A percentile compares a stretch with the other conserved stretches of the same genome.
phyloP scores from a whole-genome alignment of 2,888 invertebrate genomes.

The Drosophila algonquin region DNA sequence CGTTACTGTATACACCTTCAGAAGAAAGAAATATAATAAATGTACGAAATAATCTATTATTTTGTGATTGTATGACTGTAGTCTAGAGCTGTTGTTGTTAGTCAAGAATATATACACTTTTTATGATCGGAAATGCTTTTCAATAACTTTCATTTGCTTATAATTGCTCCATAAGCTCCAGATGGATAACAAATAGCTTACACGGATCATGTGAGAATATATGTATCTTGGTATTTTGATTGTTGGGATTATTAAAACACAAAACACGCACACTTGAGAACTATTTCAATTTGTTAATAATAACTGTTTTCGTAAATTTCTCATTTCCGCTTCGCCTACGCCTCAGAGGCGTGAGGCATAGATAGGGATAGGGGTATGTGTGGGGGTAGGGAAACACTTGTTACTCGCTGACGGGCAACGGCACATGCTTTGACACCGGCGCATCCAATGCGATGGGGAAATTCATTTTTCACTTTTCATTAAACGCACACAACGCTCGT shows the following conservation, averaged over 20 bases:
- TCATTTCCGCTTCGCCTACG: slow-evolving; percentile 30
- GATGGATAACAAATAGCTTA: background rate
- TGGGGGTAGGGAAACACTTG: slow-evolving; percentile 51
- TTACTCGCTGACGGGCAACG: slow-evolving; percentile 52
- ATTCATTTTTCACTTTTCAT: slow-evolving; percentile 44
- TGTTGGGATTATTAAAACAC: slow-evolving; percentile 25
- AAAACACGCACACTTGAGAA: slow-evolving; percentile 12
- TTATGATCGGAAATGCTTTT: background rate
- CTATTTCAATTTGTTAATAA: slow-evolving; percentile 22
- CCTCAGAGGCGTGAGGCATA: background rate
- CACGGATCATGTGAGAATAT: slow-evolving; percentile 3
- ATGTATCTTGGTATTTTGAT: background rate
- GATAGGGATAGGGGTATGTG: background rate
- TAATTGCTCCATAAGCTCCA: background rate
- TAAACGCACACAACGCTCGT: slow-evolving; percentile 53
- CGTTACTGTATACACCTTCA: too few species aligned
- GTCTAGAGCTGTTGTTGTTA: too few species aligned
- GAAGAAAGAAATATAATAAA: too few species aligned
- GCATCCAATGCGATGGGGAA: slow-evolving; percentile 46
- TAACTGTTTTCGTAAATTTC: slow-evolving; percentile 18
- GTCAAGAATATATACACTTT: background rate
- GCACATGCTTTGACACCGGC: slow-evolving; percentile 58
- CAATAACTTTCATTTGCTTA: too few species aligned
- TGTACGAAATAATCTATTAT: too few species aligned
- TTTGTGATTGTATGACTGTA: too few species aligned